Conservation (phyloP, 2,113 vertebrate species). For the Corythaeola cristata region DNA sequence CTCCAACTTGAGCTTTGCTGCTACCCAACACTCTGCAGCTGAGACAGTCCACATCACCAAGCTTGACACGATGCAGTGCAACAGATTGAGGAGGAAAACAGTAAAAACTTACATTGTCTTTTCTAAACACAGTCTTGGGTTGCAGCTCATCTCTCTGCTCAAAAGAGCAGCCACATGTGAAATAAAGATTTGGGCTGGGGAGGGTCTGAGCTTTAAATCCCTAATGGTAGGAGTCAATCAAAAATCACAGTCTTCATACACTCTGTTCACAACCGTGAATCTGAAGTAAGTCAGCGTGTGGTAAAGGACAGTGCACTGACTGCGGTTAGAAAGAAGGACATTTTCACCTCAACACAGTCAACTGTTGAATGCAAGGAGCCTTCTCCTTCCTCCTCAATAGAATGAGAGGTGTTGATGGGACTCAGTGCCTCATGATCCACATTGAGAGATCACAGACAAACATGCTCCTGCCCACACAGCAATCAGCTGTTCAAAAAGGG, state of each 20-base stretch:
- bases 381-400: background rate
- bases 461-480: background rate
- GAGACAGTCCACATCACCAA: background rate
- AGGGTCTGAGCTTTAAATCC: background rate
- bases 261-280: background rate
- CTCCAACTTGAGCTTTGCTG: background rate
- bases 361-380: background rate
- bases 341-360: background rate
- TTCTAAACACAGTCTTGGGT: background rate
- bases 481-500: background rate
- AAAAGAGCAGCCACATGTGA: background rate
- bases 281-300: background rate
- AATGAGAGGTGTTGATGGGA: background rate
- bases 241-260: background rate
- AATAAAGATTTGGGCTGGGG: background rate
- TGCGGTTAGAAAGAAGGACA: background rate
- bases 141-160: background rate
- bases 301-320: background rate
- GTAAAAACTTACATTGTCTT: background rate
- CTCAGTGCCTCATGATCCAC: background rate
- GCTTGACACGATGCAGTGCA: rapidly evolving
- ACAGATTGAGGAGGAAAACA: background rate
- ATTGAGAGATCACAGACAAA: background rate
- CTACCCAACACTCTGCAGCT: background rate
- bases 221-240: background rate